phyloP scores from a whole-genome alignment of 2,888 invertebrate genomes.

The Melieria omissa region DNA sequence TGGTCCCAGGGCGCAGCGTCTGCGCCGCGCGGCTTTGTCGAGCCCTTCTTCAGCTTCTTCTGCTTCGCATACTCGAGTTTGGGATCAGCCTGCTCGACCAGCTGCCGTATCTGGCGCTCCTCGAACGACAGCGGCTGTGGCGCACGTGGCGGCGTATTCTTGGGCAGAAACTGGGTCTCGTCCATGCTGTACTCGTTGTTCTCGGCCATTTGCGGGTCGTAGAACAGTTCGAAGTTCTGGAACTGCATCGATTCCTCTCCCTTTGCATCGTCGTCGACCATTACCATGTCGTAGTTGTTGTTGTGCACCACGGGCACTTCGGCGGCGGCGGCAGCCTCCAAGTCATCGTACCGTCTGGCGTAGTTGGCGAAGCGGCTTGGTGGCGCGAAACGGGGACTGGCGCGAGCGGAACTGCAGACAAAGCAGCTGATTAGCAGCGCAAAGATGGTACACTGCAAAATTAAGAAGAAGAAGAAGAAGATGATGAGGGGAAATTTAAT shows the following conservation, averaged over 20 bases:
- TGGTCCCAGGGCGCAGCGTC: constrained; percentile 59
- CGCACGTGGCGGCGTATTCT: constrained; percentile 49
- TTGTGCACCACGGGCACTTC: constrained; percentile 51
- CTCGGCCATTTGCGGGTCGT: constrained; percentile 48
- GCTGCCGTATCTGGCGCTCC: constrained; percentile 53
- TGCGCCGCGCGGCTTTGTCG: constrained; percentile 50
- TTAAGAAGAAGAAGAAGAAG: background rate
- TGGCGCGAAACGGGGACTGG: constrained; percentile 1
- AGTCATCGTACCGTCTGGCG: background rate
- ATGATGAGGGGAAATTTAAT: too few relatives aligned
- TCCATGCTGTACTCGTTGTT: constrained; percentile 56
- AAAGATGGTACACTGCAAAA: background rate
- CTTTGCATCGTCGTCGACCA: constrained; percentile 54
- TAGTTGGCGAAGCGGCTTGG: background rate
- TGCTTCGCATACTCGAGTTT: constrained; percentile 49
- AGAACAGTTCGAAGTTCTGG: constrained; percentile 57
- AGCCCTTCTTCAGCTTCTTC: constrained; percentile 54
- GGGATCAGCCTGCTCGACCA: constrained; percentile 51
- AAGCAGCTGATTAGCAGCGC: background rate
- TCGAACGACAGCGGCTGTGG: constrained; percentile 54
- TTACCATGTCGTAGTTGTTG: constrained; percentile 54
- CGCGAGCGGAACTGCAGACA: background rate
- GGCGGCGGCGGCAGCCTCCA: constrained; percentile 41
- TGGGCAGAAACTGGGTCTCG: constrained; percentile 50
- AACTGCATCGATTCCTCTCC: constrained; percentile 54